Conservation (phyloP, 2,113 vertebrate genomes). For the Orthonyx spaldingii region DNA sequence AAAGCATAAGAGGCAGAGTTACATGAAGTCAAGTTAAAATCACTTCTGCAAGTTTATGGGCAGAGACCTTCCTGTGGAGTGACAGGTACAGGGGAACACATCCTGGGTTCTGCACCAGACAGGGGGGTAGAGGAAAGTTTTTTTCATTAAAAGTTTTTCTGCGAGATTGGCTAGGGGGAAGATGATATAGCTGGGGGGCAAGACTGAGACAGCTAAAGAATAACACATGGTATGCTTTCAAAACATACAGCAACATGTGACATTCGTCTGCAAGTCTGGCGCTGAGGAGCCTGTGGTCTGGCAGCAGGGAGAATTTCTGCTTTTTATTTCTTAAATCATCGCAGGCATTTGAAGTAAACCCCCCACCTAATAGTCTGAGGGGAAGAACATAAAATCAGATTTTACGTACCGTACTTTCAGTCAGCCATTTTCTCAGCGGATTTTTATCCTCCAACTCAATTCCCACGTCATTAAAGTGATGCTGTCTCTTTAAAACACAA, state of each 20-base stretch:
- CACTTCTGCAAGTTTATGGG: background rate
- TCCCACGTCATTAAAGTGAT: slow-evolving; percentile 59
- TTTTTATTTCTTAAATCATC: slow-evolving; percentile 69
- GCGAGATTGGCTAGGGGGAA: background rate
- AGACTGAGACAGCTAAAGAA: slow-evolving; percentile 71
- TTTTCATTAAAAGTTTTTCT: slow-evolving; percentile 46
- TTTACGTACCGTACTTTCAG: slow-evolving; percentile 18
- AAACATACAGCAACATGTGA: slow-evolving; percentile 70
- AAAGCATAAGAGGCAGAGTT: slow-evolving; percentile 20
- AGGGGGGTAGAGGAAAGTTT: slow-evolving; percentile 44
- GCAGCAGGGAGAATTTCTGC: slow-evolving; percentile 68
- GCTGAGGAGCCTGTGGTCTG: slow-evolving; percentile 81
- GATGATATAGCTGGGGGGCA: slow-evolving; percentile 27
- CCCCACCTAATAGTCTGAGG: slow-evolving; percentile 43
- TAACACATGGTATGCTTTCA: slow-evolving; percentile 77
- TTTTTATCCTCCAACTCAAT: slow-evolving; percentile 55
- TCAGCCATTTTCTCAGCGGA: slow-evolving; percentile 43
- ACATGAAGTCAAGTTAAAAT: background rate
- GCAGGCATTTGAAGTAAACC: slow-evolving; percentile 41
- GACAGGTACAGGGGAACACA: background rate
- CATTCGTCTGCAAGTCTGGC: slow-evolving; percentile 75
- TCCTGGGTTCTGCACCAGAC: background rate
- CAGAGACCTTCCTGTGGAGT: background rate
- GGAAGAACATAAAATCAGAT: slow-evolving; percentile 49
- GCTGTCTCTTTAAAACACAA: slow-evolving; percentile 56